Conservation (phyloP, 2,888 invertebrate genomes). For the Ormyrus thymus region DNA sequence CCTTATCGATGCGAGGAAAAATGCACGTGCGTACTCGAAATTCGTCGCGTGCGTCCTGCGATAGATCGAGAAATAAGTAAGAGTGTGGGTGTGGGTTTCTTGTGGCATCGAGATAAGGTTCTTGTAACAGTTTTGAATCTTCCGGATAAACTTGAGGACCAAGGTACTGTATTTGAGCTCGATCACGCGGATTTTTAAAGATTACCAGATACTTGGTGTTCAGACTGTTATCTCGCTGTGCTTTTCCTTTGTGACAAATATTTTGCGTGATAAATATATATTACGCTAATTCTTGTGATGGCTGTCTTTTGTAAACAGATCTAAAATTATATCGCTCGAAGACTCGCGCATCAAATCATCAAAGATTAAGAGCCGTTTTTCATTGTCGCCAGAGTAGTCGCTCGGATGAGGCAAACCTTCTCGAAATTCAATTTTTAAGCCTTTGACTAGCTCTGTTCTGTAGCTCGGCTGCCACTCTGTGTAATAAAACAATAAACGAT, state of each 20-base stretch:
- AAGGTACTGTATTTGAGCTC: not conserved
- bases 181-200: not conserved
- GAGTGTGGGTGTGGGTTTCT: not conserved
- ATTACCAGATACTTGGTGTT: constrained; percentile 2
- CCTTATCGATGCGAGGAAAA: not conserved
- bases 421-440: too few species aligned
- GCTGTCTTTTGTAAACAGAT: too few species aligned
- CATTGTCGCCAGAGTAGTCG: too few species aligned
- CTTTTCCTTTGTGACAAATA: constrained; percentile 38
- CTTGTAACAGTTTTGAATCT: not conserved
- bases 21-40: not conserved
- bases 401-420: too few species aligned
- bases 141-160: not conserved
- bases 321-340: too few species aligned
- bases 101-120: not conserved
- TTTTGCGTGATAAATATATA: constrained; percentile 38
- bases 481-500: too few species aligned
- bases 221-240: not conserved
- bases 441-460: too few species aligned
- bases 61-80: constrained; percentile 2
- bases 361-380: too few species aligned
- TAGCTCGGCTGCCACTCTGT: too few species aligned
- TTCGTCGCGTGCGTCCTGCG: not conserved
- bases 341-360: too few species aligned
- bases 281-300: not conserved